These are phyloP conservation scores for Mesocricetus auratus DNA, from an alignment of 2,113 vertebrate species.

Conservation along the genomic window DNA sequence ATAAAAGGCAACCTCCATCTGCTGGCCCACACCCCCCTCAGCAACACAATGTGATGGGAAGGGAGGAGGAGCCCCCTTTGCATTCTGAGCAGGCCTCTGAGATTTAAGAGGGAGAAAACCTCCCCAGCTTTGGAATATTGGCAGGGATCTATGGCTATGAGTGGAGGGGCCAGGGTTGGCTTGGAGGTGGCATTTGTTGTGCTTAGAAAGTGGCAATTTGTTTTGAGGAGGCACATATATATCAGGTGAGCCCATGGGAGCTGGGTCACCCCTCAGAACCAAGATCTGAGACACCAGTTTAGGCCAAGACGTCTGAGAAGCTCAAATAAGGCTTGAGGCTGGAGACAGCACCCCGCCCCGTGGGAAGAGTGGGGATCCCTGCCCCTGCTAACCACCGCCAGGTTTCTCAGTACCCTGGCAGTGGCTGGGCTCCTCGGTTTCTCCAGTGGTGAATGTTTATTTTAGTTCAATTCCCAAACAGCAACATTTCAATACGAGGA, in stretches of 20 bases:
- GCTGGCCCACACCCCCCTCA: neutral
- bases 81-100: constrained; percentile 61
- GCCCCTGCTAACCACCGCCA: neutral
- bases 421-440: neutral
- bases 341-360: neutral
- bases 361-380: neutral
- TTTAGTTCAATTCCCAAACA: constrained; percentile 34
- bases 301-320: neutral
- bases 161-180: neutral
- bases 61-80: constrained; percentile 42
- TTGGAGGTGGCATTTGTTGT: constrained; percentile 40
- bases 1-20: constrained; percentile 73
- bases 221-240: neutral
- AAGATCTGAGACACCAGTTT: neutral
- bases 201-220: neutral
- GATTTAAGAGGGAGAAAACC: constrained; percentile 55
- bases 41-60: constrained; percentile 47
- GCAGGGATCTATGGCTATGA: constrained; percentile 12
- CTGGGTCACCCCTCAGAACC: neutral
- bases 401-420: neutral
- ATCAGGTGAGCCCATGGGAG: neutral
- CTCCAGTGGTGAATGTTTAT: neutral
- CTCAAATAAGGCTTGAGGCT: neutral
- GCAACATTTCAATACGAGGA: constrained; percentile 19
- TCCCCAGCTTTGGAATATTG: neutral